Percentiles rank a stretch among this genome's conserved stretches.
phyloP scores from a whole-genome alignment of 2,888 invertebrate species.

The Hartigia nigra region DNA sequence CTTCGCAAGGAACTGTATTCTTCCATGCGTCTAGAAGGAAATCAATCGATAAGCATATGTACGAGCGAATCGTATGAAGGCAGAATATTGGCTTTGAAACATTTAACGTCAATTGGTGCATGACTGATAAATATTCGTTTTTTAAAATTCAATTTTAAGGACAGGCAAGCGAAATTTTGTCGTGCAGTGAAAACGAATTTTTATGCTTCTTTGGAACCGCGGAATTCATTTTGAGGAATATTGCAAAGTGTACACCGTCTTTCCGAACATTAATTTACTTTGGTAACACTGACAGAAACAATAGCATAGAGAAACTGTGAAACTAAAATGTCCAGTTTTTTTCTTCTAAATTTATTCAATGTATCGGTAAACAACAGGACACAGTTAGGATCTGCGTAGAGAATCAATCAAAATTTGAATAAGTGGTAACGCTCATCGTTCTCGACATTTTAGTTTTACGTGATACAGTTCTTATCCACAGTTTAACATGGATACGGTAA shows the following conservation, averaged over 20 bases:
- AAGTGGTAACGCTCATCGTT: background rate
- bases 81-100: background rate
- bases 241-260: background rate
- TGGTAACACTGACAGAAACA: background rate
- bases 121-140: background rate
- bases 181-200: background rate
- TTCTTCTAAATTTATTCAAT: background rate
- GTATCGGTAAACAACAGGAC: background rate
- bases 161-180: background rate
- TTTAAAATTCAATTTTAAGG: background rate
- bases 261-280: background rate
- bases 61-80: background rate
- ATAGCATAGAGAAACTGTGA: background rate
- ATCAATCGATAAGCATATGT: background rate
- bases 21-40: background rate
- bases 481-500: background rate
- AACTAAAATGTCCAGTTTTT: background rate
- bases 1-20: background rate
- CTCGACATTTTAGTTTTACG: background rate
- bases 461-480: background rate
- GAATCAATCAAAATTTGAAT: background rate
- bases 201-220: background rate
- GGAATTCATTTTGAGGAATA: background rate
- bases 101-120: background rate
- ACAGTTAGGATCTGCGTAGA: background rate